These are phyloP conservation scores for Subanguina moxae DNA, from an alignment of 1,140 invertebrate genomes.

Conservation along the genomic window DNA sequence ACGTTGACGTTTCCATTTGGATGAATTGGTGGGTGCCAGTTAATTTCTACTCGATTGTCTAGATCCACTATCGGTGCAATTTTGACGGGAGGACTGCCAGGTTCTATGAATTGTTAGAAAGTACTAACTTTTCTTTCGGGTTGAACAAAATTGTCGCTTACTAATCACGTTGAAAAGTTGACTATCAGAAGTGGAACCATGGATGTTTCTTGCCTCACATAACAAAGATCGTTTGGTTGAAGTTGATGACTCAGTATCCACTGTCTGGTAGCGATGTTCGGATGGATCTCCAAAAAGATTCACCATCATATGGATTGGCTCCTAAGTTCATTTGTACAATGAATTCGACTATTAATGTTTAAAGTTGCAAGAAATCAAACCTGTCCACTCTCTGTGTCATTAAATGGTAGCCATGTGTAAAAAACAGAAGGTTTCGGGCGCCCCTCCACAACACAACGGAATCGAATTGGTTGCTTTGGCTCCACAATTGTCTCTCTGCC, in stretches of 20 bases:
- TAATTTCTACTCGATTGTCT: slow-evolving; percentile 54
- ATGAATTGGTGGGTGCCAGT: slow-evolving; percentile 53
- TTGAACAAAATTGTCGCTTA: slow-evolving; percentile 29
- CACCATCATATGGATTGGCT: slow-evolving; percentile 47
- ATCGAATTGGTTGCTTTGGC: slow-evolving; percentile 50
- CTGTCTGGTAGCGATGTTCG: slow-evolving; percentile 49
- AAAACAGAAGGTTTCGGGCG: slow-evolving; percentile 54
- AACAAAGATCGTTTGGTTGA: slow-evolving; percentile 45
- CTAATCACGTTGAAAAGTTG: slow-evolving; percentile 46
- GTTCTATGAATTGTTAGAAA: slow-evolving; percentile 32
- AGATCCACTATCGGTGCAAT: slow-evolving; percentile 48
- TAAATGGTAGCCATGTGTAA: slow-evolving; percentile 55
- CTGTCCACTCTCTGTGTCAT: slow-evolving; percentile 50
- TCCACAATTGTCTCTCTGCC: slow-evolving; percentile 55
- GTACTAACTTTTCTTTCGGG: slow-evolving; percentile 41
- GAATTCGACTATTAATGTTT: no score
- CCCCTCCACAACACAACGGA: slow-evolving; percentile 55
- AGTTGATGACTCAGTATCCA: slow-evolving; percentile 47
- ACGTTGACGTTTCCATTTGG: slow-evolving; percentile 52
- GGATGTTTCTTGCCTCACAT: slow-evolving; percentile 56
- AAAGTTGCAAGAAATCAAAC: slow-evolving; percentile 13
- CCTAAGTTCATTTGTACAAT: slow-evolving; percentile 35
- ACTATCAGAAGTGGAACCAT: slow-evolving; percentile 45
- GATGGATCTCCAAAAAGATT: slow-evolving; percentile 24
- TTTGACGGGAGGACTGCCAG: slow-evolving; percentile 49